These are phyloP conservation scores for Hestina assimilis DNA, from an alignment of 1,140 invertebrate species.

Conservation along the genomic window DNA sequence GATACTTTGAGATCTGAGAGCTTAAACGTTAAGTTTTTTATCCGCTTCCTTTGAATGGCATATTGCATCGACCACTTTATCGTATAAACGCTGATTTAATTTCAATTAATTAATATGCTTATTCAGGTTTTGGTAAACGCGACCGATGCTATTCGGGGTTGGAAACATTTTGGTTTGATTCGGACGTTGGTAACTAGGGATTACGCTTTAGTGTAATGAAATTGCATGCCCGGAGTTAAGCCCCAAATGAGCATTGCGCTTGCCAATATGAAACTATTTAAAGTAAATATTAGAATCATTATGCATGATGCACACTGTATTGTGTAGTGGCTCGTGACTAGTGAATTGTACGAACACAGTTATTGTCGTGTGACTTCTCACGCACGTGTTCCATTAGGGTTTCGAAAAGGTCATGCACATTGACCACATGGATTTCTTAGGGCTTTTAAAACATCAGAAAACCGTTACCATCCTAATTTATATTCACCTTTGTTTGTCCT, in stretches of 20 bases:
- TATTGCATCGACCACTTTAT: slow-evolving; percentile 31
- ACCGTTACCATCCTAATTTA: not conserved
- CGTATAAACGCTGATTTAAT: slow-evolving; percentile 31
- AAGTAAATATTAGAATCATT: slow-evolving; percentile 37
- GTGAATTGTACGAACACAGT: slow-evolving; percentile 57
- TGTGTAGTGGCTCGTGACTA: slow-evolving; percentile 56
- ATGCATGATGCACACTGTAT: slow-evolving; percentile 54
- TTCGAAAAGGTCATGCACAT: slow-evolving; percentile 48
- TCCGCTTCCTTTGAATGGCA: slow-evolving; percentile 42
- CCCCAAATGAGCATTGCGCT: not conserved
- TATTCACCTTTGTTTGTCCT: not conserved
- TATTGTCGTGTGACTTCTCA: slow-evolving; percentile 53
- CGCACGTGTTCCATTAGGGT: slow-evolving; percentile 51
- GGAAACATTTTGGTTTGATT: not conserved
- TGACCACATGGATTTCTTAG: slow-evolving; percentile 2
- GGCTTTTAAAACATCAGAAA: not conserved
- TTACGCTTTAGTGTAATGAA: slow-evolving; percentile 7
- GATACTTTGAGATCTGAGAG: slow-evolving; percentile 40
- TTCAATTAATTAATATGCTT: slow-evolving; percentile 3
- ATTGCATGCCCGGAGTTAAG: slow-evolving; percentile 1
- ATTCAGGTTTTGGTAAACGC: not conserved
- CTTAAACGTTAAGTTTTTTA: slow-evolving; percentile 43
- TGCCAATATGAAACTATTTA: not conserved
- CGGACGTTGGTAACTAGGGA: not conserved
- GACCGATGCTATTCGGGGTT: not conserved